Evolutionary conservation across 2,113 vertebrate genomes (phyloP), one percentile per base, ranked within the genome.

Genomic region (Syngnathus typhle): DNA sequence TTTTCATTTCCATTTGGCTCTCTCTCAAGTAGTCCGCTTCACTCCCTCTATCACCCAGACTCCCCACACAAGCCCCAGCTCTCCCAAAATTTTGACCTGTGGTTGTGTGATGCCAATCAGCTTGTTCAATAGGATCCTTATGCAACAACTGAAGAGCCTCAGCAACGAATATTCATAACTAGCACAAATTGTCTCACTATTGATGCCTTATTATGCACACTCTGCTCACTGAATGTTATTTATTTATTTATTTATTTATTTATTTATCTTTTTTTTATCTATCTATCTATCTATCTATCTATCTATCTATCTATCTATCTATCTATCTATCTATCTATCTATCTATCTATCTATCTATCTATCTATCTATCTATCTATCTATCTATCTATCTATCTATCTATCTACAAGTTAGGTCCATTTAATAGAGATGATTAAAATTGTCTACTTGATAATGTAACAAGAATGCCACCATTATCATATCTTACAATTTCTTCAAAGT

Each of bases 341-440:
- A 8, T 41, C 6, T 41, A 8, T 41, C 6, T 41, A 8, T 41
- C 6, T 41, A 8, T 41, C 6, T 41, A 41, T 41, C 6, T 41
- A 41, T 41, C 6, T 41, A 41, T 41, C 6, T 41, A 41, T 41
- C 6, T 41, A 41, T 41, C 6, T 41, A 41, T 41, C 6, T 41
- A 41, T 41, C 6, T 41, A 41, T 41, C 9, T 41, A 7, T 41
- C 9, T 41, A 7, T 41, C 9, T 41, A 7, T 41, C 9, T 41
- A 10, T 52, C 78, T 72, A 80, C 0, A 6, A 87, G 78, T 80
- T 76, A 73, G 73, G 60, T 54, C 64, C 70, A 81, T 68, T 81
- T 77, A 84, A 83, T 79, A 81, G 81, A 83, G 82, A 86, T 74
- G 87, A 83, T 86, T 82, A 86, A 80, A 86, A 73, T 87, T 87